Evolutionary conservation across 2,797 vertebrate genomes (phyloP).

Genomic region (Picus viridis): DNA sequence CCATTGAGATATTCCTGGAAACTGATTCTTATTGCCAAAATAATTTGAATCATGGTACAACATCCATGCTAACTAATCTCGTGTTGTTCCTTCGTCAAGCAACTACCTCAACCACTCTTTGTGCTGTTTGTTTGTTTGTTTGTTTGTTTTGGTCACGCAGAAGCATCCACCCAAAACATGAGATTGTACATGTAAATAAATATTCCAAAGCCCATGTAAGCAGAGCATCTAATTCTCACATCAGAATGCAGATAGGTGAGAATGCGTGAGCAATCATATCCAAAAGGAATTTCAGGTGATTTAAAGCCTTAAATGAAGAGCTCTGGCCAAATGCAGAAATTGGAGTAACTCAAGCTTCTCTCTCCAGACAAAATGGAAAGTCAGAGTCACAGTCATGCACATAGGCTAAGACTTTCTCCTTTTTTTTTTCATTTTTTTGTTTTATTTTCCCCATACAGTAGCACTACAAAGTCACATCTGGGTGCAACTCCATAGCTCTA

Average conservation of each 20-base stretch:
- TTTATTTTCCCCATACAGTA: neutral
- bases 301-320: neutral
- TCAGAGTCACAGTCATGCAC: neutral
- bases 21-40: slow-evolving; percentile 35
- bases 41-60: slow-evolving; percentile 35
- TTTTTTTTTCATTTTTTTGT: neutral
- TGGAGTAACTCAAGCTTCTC: neutral
- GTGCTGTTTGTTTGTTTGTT: no score
- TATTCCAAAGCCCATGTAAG: slow-evolving; percentile 19
- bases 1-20: slow-evolving; percentile 46
- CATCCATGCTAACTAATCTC: slow-evolving; percentile 48
- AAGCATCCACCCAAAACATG: slow-evolving; percentile 36
- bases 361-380: neutral
- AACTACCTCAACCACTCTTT: slow-evolving; percentile 2
- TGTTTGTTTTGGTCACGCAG: neutral
- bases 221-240: slow-evolving; percentile 36
- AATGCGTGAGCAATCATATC: neutral
- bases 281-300: slow-evolving; percentile 11
- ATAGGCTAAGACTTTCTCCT: neutral
- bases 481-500: neutral
- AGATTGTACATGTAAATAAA: slow-evolving; percentile 68
- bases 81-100: neutral
- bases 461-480: neutral
- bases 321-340: neutral
- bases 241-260: slow-evolving; percentile 36